Evolutionary conservation across 2,888 invertebrate genomes (phyloP), one percentile per base, ranked within the genome.

Genomic region (Polyommatus iphigenia): DNA sequence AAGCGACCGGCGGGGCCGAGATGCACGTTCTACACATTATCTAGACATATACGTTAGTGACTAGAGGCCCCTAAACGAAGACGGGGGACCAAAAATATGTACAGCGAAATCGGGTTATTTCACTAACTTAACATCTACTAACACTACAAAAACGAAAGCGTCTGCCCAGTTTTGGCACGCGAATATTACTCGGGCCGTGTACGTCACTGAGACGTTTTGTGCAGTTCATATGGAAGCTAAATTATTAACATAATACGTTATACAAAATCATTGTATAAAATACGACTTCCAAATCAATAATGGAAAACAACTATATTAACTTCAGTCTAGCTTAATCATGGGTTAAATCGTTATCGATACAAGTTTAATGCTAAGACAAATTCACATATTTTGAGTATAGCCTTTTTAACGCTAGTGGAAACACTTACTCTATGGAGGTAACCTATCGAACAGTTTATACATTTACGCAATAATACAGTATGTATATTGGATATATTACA

Each of bases 321-420:
- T 85, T 90, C 91, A 91, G 91, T 91, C 91, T 89, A 90, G 87
- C 86, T 84, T 88, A 82, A 81, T 83, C 83, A 84, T 75, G 75
- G 81, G 83, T 84, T 83, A 84, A 83, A 87, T 86, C 86, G 82
- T 77, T 79, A 79, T 80, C 83, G 87, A 84, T 85, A 88, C 84
- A 84, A 83, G 86, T 89, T 89, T 85, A 85, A 85, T 80, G 80
- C 88, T 89, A 83, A 87, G 86, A 90, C 87, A 91, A 91, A 90
- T 90, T 91, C 91, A 90, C 87, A 85, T 87, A 46, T 75, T 75
- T 86, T 90, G 91, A 92, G 91, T 92, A 91, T 92, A 92, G 89
- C 91, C 84, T 86, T 85, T 88, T 88, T 85, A 54, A 87, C 85
- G 88, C 91, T 91, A 91, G 89, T 84, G 85, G 89, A 90, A 92